These are phyloP conservation scores for Philhelius pedissequus DNA, from an alignment of 2,888 invertebrate species.

Conservation along the genomic window DNA sequence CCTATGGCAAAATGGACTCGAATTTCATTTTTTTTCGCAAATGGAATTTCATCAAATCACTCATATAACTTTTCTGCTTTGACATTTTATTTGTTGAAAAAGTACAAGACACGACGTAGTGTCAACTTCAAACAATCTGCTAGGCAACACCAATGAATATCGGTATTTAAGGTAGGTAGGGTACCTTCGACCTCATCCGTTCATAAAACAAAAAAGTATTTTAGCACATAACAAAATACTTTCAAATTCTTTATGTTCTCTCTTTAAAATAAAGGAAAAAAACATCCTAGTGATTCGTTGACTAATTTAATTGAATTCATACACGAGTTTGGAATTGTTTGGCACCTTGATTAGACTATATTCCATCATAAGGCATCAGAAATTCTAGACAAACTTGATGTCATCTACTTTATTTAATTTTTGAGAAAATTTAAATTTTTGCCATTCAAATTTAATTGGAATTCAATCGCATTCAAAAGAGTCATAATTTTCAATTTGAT, in stretches of 20 bases:
- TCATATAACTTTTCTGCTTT: neutral
- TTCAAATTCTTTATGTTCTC: neutral
- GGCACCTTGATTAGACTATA: neutral
- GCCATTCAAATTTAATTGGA: too few relatives aligned
- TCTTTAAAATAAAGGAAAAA: neutral
- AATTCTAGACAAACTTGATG: neutral
- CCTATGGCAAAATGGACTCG: neutral
- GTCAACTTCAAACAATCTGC: conserved; percentile 9
- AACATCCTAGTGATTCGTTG: neutral
- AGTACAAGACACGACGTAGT: neutral
- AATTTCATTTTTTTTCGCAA: neutral
- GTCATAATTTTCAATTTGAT: too few relatives aligned
- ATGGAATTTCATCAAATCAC: neutral
- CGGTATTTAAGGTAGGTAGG: too few relatives aligned
- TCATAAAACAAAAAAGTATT: neutral
- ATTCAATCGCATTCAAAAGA: too few relatives aligned
- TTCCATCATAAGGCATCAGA: neutral
- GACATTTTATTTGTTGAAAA: neutral
- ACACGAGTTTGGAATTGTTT: neutral
- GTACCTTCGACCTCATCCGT: too few relatives aligned
- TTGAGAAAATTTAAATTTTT: too few relatives aligned
- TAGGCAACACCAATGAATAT: too few relatives aligned
- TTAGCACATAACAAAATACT: neutral
- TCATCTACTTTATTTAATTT: too few relatives aligned
- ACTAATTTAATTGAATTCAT: conserved; percentile 6